A percentile compares a stretch with the other conserved stretches of the same genome.
Conservation (phyloP, 35 echinoderm and acorn worm species). For the Antedon bifida region DNA sequence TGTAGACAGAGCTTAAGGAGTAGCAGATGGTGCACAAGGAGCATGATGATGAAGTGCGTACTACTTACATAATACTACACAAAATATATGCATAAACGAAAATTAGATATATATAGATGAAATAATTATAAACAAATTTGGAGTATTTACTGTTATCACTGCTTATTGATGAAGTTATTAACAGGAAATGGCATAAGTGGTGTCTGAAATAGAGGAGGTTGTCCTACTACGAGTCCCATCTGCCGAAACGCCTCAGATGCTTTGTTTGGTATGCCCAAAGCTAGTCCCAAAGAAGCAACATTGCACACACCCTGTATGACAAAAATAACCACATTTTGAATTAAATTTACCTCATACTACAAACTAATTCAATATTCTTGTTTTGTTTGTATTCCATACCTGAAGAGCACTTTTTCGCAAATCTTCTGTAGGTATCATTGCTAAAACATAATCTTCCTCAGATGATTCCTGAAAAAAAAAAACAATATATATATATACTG, state of each 20-base stretch:
- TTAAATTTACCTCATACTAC: too few species aligned
- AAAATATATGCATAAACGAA: too few species aligned
- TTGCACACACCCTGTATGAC: constrained; percentile 53
- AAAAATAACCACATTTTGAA: not conserved
- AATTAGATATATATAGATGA: too few species aligned
- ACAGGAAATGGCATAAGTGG: not conserved
- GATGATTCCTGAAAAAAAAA: not conserved
- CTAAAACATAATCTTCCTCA: constrained; percentile 50
- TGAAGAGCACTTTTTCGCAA: constrained; percentile 27
- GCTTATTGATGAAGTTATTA: not conserved
- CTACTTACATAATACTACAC: too few species aligned
- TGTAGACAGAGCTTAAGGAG: too few species aligned
- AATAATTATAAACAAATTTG: too few species aligned
- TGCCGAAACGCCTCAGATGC: constrained; percentile 19
- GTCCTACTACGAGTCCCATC: not conserved
- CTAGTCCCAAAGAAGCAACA: constrained; percentile 49
- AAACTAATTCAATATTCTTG: too few species aligned
- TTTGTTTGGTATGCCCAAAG: constrained; percentile 55
- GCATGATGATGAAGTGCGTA: too few species aligned
- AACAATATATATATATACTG: too few species aligned
- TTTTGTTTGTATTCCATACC: constrained; percentile 9
- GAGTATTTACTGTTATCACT: too few species aligned
- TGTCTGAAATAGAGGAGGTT: not conserved
- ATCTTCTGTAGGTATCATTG: constrained; percentile 39
- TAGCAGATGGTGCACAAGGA: too few species aligned